Evolutionary conservation across 2,888 invertebrate genomes (phyloP).

Genomic region (Pogonocherus hispidulus): DNA sequence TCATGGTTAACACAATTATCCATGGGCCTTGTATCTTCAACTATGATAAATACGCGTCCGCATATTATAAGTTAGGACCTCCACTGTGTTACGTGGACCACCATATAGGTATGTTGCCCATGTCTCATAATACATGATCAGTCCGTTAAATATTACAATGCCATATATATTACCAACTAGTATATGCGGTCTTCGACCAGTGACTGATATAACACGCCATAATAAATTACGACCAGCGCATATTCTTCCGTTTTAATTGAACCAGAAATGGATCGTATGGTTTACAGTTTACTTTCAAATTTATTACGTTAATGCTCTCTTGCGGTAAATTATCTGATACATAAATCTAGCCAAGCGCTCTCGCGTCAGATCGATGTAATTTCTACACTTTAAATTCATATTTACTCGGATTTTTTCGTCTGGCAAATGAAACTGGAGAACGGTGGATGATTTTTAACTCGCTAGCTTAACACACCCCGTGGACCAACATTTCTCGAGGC

Average conservation of each 20-base stretch:
- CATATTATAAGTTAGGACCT: too few relatives aligned
- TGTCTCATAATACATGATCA: not conserved
- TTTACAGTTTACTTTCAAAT: conserved; percentile 27
- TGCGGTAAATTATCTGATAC: conserved; percentile 25
- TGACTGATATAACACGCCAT: too few relatives aligned
- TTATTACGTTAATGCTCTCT: conserved; percentile 15
- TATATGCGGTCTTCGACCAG: too few relatives aligned
- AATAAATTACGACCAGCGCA: not conserved
- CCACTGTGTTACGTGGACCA: not conserved
- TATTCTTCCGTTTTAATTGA: conserved; percentile 5
- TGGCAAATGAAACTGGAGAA: too few relatives aligned
- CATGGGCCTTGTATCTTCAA: too few relatives aligned
- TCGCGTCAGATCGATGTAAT: not conserved
- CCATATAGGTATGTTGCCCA: not conserved
- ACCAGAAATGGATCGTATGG: conserved; percentile 1
- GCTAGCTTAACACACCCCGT: too few relatives aligned
- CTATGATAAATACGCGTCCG: too few relatives aligned
- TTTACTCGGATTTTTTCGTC: not conserved
- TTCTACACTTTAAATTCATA: not conserved
- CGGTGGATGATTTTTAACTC: too few relatives aligned
- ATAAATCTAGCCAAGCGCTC: conserved; percentile 14
- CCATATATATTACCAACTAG: too few relatives aligned
- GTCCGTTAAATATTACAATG: not conserved
- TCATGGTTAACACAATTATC: too few relatives aligned
- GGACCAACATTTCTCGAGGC: too few relatives aligned